Base-by-base conservation (phyloP, 2,113 vertebrate species). In the Tetraodon nigroviridis region DNA sequence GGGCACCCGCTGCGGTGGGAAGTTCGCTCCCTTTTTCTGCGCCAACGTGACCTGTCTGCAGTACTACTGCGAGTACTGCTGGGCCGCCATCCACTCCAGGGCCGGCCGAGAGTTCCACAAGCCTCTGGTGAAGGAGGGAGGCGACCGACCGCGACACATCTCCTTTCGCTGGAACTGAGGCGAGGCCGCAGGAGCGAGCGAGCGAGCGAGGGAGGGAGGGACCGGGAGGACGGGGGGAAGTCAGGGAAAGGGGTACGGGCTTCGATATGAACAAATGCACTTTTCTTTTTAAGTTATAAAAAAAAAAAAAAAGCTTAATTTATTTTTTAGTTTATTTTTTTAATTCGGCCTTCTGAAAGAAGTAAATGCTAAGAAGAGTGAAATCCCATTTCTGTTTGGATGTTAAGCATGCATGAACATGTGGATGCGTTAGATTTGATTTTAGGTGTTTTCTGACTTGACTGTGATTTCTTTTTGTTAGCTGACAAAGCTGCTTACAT, bases 41-140 rank as follows among this genome's bases (percentile, higher is more conserved):
- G 97, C 97, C 88, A 99, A 99, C 32, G 97, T 99, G 88, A 99
- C 97, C 90, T 99, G 97, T 92, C 94, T 99, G 90, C 97, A 99
- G 94, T 99, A 99, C 93, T 99, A 99, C 94, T 99, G 97, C 87
- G 97, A 99, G 93, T 98, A 98, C 90, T 99, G 97, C 92, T 99
- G 97, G 97, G 97, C 97, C 80, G 96, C 96, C 88, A 99, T 99
- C 86, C 97, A 99, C 78, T 98, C 96, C 71, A 93, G 97, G 0
- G 97, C 97, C 20, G 96, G 97, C 84, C 93, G 97, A 51, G 97
- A 99, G 82, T 99, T 99, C 91, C 97, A 99, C 90, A 99, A 99
- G 90, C 97, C 97, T 80, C 93, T 99, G 88, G 97, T 99, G 88
- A 99, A 99, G 89, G 97, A 99, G 90, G 97, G 97, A 63, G 95